These are phyloP conservation scores for Bombus affinis DNA, from an alignment of 1,140 invertebrate species.

Conservation along the genomic window DNA sequence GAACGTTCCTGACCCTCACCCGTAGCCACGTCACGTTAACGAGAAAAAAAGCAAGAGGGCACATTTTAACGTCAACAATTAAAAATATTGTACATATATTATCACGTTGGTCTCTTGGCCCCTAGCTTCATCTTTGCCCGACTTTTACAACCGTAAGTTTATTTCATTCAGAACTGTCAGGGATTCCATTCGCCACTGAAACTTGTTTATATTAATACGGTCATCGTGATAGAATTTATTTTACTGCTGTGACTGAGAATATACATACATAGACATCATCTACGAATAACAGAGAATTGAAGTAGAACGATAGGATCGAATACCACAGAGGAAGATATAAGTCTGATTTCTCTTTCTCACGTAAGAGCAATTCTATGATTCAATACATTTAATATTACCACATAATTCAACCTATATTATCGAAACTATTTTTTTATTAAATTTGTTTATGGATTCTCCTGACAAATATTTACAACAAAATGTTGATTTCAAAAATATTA, in stretches of 20 bases:
- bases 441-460: background rate
- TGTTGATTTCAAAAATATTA: too few species aligned
- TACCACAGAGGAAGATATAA: too few species aligned
- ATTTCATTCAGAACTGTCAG: constrained; percentile 27
- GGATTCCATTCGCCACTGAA: background rate
- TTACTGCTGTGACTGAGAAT: background rate
- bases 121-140: constrained; percentile 31
- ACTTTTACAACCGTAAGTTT: constrained; percentile 45
- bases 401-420: background rate
- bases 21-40: constrained; percentile 63
- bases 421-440: background rate
- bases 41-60: constrained; percentile 61
- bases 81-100: constrained; percentile 73
- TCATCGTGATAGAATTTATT: background rate
- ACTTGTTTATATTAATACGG: background rate
- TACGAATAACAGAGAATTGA: background rate
- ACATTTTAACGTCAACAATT: constrained; percentile 75
- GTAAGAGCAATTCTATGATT: too few species aligned
- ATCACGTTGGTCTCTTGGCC: constrained; percentile 41
- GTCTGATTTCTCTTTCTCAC: too few species aligned
- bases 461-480: too few species aligned
- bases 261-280: background rate
- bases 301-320: background rate
- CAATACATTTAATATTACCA: too few species aligned
- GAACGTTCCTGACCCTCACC: constrained; percentile 62